Conservation (phyloP, 2,113 vertebrate species). For the Sturnus vulgaris region DNA sequence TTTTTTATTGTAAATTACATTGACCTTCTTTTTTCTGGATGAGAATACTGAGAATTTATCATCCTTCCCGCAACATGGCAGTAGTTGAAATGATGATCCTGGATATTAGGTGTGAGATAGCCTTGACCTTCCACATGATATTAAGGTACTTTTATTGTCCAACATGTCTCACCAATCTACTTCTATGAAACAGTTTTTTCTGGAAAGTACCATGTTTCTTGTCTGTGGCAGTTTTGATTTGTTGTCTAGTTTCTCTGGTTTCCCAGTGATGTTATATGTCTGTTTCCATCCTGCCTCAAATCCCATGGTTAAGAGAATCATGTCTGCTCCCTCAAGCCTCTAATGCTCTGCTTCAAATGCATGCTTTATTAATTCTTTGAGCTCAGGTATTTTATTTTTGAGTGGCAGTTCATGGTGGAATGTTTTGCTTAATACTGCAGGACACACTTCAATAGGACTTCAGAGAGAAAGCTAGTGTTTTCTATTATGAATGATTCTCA, state of each 20-base stretch:
- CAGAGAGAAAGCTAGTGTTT: not conserved
- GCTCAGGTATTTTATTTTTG: not conserved
- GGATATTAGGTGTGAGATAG: not conserved
- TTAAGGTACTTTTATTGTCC: not conserved
- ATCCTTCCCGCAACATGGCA: not conserved
- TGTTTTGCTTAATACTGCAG: not conserved
- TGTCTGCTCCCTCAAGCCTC: not conserved
- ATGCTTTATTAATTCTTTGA: not conserved
- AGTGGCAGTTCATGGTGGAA: not conserved
- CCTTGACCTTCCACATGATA: not conserved
- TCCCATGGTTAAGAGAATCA: not conserved
- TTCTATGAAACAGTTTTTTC: not conserved
- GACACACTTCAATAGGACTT: not conserved
- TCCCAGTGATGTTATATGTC: not conserved
- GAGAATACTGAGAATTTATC: not conserved
- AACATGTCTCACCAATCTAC: not conserved
- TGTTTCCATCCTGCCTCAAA: not conserved
- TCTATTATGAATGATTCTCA: not conserved
- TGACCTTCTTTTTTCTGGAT: not conserved
- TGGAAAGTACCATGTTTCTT: not conserved
- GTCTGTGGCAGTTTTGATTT: not conserved
- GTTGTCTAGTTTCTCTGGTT: not conserved
- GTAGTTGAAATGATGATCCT: not conserved
- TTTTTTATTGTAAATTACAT: not conserved
- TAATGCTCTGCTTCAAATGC: not conserved